Evolutionary conservation across 2,888 invertebrate species (phyloP), one percentile per base, ranked within the genome.

Genomic region (Conops quadrifasciatus): DNA sequence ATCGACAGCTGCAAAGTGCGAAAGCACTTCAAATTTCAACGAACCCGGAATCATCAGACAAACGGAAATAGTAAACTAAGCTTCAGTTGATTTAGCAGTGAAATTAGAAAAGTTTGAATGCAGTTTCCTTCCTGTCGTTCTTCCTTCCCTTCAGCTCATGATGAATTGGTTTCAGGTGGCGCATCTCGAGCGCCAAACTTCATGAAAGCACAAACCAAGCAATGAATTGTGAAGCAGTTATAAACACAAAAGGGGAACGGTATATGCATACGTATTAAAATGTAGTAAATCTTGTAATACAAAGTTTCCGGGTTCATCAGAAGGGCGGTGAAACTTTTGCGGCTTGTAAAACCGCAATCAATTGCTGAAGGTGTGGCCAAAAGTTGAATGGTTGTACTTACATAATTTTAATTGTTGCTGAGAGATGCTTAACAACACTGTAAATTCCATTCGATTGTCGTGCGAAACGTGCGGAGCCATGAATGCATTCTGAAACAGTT

Each of bases 61-160:
- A 53, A n/a, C 21, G 53, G 53, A 60, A 60, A 11, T 15, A 60
- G n/a, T 36, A 36, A 30, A 36, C 30, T 36, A 30, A 60, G 30
- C 30, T 60, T n/a, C n/a, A n/a, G n/a, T n/a, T n/a, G n/a, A n/a
- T n/a, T 60, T 28, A 60, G 30, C 60, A 30, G n/a, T 36, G 60
- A 60, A 60, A 60, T 60, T 60, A 60, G 60, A 30, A 60, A 60
- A 60, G 60, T 60, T 60, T 60, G n/a, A n/a, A 2, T n/a, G n/a
- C 30, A 16, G 36, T 30, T 60, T 60, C 60, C 30, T 60, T 30
- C n/a, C n/a, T n/a, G n/a, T n/a, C n/a, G n/a, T n/a, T n/a, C n/a
- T n/a, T n/a, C n/a, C n/a, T n/a, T n/a, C n/a, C n/a, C n/a, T n/a
- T n/a, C n/a, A n/a, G n/a, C n/a, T n/a, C n/a, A n/a, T n/a, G n/a